Evolutionary conservation across 2,888 invertebrate species (phyloP).

Genomic region (Polydrusus tereticollis): DNA sequence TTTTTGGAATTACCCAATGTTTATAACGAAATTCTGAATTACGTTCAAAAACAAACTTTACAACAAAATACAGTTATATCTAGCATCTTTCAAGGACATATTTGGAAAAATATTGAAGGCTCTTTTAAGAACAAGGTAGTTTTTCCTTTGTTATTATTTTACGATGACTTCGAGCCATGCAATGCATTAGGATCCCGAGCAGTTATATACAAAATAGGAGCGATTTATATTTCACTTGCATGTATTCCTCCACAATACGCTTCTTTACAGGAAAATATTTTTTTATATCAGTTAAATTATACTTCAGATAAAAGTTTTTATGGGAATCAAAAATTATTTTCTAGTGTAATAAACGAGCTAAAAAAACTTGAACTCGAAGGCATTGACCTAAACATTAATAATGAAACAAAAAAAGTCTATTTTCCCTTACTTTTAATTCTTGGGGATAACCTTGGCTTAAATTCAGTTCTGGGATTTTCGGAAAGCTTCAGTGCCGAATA

Average conservation of each 20-base stretch:
- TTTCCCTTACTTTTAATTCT: constrained; percentile 38
- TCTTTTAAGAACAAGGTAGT: constrained; percentile 15
- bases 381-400: constrained; percentile 35
- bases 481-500: constrained; percentile 41
- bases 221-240: constrained; percentile 34
- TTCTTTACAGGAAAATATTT: constrained; percentile 35
- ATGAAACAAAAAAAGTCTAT: constrained; percentile 26
- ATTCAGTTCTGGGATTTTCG: constrained; percentile 41
- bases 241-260: constrained; percentile 39
- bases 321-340: constrained; percentile 44
- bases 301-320: constrained; percentile 26
- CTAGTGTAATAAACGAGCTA: constrained; percentile 38
- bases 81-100: constrained; percentile 37
- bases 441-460: constrained; percentile 47
- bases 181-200: constrained; percentile 42
- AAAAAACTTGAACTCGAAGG: constrained; percentile 27
- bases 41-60: neutral
- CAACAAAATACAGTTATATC: neutral
- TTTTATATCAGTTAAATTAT: constrained; percentile 29
- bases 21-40: neutral
- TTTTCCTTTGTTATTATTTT: constrained; percentile 30
- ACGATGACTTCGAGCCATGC: constrained; percentile 38
- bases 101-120: constrained; percentile 35
- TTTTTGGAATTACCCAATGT: too few relatives aligned
- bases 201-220: constrained; percentile 41